Evolutionary conservation across 2,113 vertebrate genomes (phyloP), one percentile per base, ranked within the genome.

Genomic region (Salminus brasiliensis): DNA sequence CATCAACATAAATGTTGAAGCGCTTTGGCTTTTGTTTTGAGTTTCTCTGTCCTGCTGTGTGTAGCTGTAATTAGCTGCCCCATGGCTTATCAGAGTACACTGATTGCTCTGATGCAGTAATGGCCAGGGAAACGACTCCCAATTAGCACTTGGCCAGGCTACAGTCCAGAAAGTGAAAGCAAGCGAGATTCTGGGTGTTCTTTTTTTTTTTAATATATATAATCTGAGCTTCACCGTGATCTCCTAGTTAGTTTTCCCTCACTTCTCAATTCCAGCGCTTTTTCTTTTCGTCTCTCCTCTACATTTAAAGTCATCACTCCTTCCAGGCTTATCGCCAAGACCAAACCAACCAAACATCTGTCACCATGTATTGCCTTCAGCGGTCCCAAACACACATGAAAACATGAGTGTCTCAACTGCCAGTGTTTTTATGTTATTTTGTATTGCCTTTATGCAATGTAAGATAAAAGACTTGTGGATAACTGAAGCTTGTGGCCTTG

Each of bases 401-500:
- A 41, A 62, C 18, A n/a, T 72, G 59, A 57, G 71, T 75, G 76
- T 81, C 75, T 12, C 8, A 47, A 63, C 76, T 82, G 83, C 76
- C 76, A 73, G 60, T 81, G 85, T 87, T 91, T 91, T 89, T 86
- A 84, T 83, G 84, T 83, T 89, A 43, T 85, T 75, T 68, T 85
- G 82, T 87, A 73, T 81, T 25, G 70, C 76, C 70, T 66, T 77
- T 62, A 87, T 83, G 82, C 88, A 86, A 73, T 89, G 85, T 89
- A 86, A 81, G 81, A 92, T 89, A 80, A 89, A 90, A 88, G 66
- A 88, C 72, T 74, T 78, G 80, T 89, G 76, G 78, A 85, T 81
- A 81, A 87, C 52, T 29, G n/a, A 63, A 63, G 49, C 39, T 30
- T 12, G 72, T 63, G 23, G 55, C 8, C 41, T 62, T 30, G 57